Evolutionary conservation across 1,140 invertebrate species (phyloP).

Genomic region (Drosophila burlai): DNA sequence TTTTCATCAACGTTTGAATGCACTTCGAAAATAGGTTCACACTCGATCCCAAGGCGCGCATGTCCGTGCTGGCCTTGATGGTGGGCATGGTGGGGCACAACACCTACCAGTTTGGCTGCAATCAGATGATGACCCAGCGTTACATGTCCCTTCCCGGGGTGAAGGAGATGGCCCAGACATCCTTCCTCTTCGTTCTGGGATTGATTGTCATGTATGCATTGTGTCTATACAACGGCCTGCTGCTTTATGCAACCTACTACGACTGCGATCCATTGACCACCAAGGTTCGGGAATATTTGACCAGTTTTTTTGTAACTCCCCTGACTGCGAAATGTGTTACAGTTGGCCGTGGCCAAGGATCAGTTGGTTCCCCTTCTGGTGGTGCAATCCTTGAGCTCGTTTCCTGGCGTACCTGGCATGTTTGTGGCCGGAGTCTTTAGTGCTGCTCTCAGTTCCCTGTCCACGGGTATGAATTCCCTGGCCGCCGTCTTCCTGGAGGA

Average conservation of each 20-base stretch:
- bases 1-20: background rate
- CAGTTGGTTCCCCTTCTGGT: conserved; percentile 91
- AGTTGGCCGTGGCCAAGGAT: conserved; percentile 89
- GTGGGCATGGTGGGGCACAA: conserved; percentile 90
- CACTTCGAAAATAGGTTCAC: conserved; percentile 73
- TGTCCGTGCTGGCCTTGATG: conserved; percentile 90
- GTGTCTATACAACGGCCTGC: conserved; percentile 91
- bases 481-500: conserved; percentile 95
- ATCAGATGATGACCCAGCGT: conserved; percentile 90
- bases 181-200: conserved; percentile 90
- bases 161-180: conserved; percentile 88
- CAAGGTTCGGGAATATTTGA: conserved; percentile 48
- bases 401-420: conserved; percentile 91
- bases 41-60: conserved; percentile 89
- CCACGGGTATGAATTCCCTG: conserved; percentile 96
- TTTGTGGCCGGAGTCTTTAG: conserved; percentile 95
- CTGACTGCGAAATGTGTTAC: conserved; percentile 2
- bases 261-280: conserved; percentile 94
- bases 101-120: conserved; percentile 89
- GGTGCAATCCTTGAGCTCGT: conserved; percentile 91
- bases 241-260: conserved; percentile 93
- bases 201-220: conserved; percentile 87
- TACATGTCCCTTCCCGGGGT: conserved; percentile 88
- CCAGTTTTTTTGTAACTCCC: background rate
- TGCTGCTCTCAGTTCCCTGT: conserved; percentile 95